These are phyloP conservation scores for Clusia tigrina DNA, from an alignment of 2,888 invertebrate genomes.

Conservation along the genomic window DNA sequence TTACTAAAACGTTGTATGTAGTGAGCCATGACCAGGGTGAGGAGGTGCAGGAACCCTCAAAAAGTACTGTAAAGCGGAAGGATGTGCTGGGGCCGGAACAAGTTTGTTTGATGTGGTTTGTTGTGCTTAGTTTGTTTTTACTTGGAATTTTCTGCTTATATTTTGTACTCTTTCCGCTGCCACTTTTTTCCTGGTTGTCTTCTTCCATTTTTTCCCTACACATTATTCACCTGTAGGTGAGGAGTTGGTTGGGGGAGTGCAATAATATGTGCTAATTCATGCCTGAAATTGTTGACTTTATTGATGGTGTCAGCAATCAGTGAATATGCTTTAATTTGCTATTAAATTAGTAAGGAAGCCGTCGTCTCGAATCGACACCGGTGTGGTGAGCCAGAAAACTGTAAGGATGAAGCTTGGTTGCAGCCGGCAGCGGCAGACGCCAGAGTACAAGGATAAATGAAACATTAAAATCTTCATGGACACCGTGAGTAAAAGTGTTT, in stretches of 20 bases:
- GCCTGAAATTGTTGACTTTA: slow-evolving; percentile 17
- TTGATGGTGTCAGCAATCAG: slow-evolving; percentile 2
- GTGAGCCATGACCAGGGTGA: not conserved
- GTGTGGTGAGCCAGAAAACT: too few relatives aligned
- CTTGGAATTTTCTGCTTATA: slow-evolving; percentile 10
- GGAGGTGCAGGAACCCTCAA: too few relatives aligned
- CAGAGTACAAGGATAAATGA: too few relatives aligned
- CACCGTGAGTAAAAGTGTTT: too few relatives aligned
- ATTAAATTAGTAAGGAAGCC: slow-evolving; percentile 18
- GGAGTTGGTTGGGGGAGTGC: not conserved
- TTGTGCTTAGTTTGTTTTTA: not conserved
- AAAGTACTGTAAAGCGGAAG: slow-evolving; percentile 11
- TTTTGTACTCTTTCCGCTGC: not conserved
- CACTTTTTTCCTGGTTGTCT: not conserved
- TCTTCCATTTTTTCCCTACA: slow-evolving; percentile 1
- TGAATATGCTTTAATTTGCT: slow-evolving; percentile 18
- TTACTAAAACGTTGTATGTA: not conserved
- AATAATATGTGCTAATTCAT: slow-evolving; percentile 11
- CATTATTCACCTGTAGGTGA: not conserved
- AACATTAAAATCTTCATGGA: too few relatives aligned
- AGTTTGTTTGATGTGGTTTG: not conserved
- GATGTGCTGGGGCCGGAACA: slow-evolving; percentile 9
- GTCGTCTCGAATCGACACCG: too few relatives aligned
- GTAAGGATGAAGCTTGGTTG: too few relatives aligned
- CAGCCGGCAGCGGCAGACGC: too few relatives aligned